Base-by-base conservation (phyloP, 2,113 vertebrate species). In the Trematocara marginatum region DNA sequence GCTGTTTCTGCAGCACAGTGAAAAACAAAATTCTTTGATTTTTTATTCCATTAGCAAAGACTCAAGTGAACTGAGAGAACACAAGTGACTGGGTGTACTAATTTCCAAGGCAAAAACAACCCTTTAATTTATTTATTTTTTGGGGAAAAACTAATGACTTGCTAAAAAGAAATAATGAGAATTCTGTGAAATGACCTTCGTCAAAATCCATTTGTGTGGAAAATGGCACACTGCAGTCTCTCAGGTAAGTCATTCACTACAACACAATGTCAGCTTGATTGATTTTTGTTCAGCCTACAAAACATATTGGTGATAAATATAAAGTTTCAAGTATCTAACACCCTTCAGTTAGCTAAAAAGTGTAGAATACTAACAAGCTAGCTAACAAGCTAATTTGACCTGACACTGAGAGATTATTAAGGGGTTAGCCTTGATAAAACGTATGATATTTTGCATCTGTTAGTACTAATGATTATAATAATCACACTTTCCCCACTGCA, bases 101-200 rank as follows among this genome's bases (percentile, higher is more conserved):
- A 82, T 87, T 85, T 86, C 5, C 26, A 69, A 81, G 38, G 54
- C 2, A 40, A 79, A 78, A 78, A 80, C 13, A 84, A 56, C 29
- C 42, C 45, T 82, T 81, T 85, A 4, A 45, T 49, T 64, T 47
- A 6, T 64, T 64, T n/a, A 3, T n/a, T 66, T 4, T 15, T 76
- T 40, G 13, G 49, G 66, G 59, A 81, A 79, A 76, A 81, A 53
- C 78, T 84, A 92, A 88, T 87, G 80, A 51, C 35, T 84, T 86
- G 71, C 56, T 57, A 20, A 83, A 87, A 86, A 85, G 34, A 82
- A 80, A 81, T 79, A 81, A 87, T 79, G 83, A 87, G 52, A 86
- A 90, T 61, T 79, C 53, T 79, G 71, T 66, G 47, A 85, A 90
- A 79, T 80, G 66, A 89, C 82, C 85, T 81, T 84, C 57, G 79